phyloP scores from a whole-genome alignment of 2,797 vertebrate genomes.

The Acanthiza pusilla region DNA sequence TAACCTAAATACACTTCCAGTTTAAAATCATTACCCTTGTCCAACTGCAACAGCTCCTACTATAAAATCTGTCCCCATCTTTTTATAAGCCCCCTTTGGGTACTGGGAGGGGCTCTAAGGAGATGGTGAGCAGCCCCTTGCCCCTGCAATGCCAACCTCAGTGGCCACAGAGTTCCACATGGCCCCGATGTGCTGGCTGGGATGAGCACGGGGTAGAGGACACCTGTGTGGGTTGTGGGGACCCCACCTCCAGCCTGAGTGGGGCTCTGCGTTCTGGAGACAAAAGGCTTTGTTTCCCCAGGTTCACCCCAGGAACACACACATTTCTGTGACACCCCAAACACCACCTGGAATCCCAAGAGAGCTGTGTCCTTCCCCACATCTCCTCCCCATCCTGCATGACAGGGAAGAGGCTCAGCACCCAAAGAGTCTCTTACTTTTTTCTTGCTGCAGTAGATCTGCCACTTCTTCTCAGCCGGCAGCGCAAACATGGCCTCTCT shows the following conservation, averaged over 20 bases:
- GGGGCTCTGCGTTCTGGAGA: not conserved
- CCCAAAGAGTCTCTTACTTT: constrained; percentile 72
- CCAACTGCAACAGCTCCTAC: not conserved
- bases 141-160: not conserved
- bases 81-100: not conserved
- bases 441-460: constrained; percentile 95
- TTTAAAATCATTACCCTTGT: not conserved
- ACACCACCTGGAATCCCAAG: not conserved
- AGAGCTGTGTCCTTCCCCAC: not conserved
- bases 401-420: not conserved
- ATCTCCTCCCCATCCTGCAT: not conserved
- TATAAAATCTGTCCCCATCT: not conserved
- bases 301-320: not conserved
- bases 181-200: not conserved
- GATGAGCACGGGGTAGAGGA: not conserved
- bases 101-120: not conserved
- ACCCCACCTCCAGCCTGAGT: not conserved
- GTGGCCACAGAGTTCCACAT: rapidly evolving
- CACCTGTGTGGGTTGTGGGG: rapidly evolving
- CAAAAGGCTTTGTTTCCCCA: not conserved
- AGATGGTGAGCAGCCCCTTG: not conserved
- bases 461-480: constrained; percentile 94
- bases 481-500: constrained; percentile 92
- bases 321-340: not conserved
- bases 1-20: not conserved